Base-by-base conservation (phyloP, 2,888 invertebrate species). In the Caenorhabditis becei region DNA sequence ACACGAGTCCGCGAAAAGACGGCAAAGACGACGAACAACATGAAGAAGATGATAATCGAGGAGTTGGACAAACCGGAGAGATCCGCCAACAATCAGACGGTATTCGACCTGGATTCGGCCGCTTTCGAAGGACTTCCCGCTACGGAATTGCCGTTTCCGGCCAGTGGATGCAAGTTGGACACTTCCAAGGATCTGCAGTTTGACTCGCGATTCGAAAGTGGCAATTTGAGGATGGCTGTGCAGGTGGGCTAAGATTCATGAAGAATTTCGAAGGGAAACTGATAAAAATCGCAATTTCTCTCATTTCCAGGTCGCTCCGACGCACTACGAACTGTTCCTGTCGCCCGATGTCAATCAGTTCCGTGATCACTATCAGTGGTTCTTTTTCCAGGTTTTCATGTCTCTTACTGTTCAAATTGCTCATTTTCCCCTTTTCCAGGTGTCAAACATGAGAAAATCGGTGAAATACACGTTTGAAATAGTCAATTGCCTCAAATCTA, bases 161-260 rank as follows among this genome's bases (percentile, higher is more conserved):
- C 65, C 26, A 54, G 11, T 28, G 58, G 47, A 14, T 86, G 84
- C n/a, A 79, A 79, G 11, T 35, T 83, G 24, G 86, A 87, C 58
- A 41, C 80, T 0, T 53, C 77, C 7, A 80, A 85, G 92, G 83
- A 91, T 92, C 87, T 95, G 53, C 92, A 93, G 66, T 96, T 96
- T 91, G 95, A 96, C 91, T 95, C 95, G 5, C 93, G 95, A 89
- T 96, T 96, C 92, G 96, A 96, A 91, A 94, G 95, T 86, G 96
- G 96, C 24, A 96, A 96, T 92, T 93, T 96, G 32, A 93, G 95
- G 75, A 95, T 95, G 93, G 75, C 59, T 0, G 49, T 66, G 8
- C 75, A 75, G 47, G 72, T 71, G n/a, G 95, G 93, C 23, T 11
- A 14, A 94, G 95, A 94, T 14, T 35, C 35, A 11, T 11, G 28